Evolutionary conservation across 2,888 invertebrate genomes (phyloP).

Genomic region (Gastrophysa polygoni): DNA sequence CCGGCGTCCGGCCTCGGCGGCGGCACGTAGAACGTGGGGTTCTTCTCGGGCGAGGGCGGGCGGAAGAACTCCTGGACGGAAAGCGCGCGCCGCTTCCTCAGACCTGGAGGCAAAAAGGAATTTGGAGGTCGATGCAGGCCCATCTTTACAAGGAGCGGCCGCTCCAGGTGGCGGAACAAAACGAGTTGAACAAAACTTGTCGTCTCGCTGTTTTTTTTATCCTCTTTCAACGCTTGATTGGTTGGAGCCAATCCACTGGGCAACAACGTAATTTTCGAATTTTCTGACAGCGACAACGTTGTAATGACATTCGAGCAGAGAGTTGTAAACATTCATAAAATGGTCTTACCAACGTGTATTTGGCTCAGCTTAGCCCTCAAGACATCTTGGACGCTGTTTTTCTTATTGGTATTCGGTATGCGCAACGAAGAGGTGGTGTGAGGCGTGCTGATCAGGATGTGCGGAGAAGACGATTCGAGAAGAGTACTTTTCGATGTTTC

Average conservation of each 20-base stretch:
- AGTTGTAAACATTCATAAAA: too few relatives aligned
- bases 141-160: too few relatives aligned
- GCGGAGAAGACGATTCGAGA: conserved; percentile 61
- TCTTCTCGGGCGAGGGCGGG: conserved; percentile 57
- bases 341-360: conserved; percentile 68
- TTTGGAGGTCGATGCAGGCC: too few relatives aligned
- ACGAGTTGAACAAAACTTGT: too few relatives aligned
- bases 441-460: conserved; percentile 56
- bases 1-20: conserved; percentile 57
- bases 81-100: conserved; percentile 68
- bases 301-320: too few relatives aligned
- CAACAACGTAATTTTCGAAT: too few relatives aligned
- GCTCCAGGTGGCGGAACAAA: too few relatives aligned
- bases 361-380: conserved; percentile 70
- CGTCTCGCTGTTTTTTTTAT: too few relatives aligned
- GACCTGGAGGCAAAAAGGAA: conserved; percentile 54
- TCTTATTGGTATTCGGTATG: conserved; percentile 58
- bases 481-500: conserved; percentile 60
- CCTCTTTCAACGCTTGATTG: too few relatives aligned
- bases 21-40: conserved; percentile 74
- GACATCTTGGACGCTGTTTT: conserved; percentile 68
- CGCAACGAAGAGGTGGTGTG: conserved; percentile 58
- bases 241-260: too few relatives aligned
- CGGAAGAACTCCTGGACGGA: conserved; percentile 72
- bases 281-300: too few relatives aligned